Conservation (phyloP, 92 coral and sea anemone genomes). For the Pocillopora grandis region DNA sequence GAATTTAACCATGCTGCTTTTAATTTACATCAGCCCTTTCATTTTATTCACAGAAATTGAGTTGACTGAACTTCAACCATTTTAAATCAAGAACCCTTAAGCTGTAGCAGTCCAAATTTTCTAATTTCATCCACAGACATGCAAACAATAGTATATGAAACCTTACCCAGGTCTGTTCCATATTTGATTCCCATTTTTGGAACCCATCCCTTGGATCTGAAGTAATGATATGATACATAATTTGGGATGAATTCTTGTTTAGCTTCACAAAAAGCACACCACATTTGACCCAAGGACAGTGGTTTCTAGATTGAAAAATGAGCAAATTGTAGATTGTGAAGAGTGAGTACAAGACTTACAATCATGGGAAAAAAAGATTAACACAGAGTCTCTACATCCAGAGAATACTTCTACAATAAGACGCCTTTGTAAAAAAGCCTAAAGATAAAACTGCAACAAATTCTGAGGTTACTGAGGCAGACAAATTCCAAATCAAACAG, state of each 20-base stretch:
- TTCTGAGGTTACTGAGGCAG: too few relatives aligned
- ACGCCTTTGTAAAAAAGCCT: too few relatives aligned
- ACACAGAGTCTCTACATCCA: too few relatives aligned
- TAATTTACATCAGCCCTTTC: too few relatives aligned
- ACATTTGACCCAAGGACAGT: slow-evolving; percentile 72
- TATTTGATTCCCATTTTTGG: slow-evolving; percentile 94
- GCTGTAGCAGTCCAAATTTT: not conserved
- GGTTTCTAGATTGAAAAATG: slow-evolving; percentile 54
- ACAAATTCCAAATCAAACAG: too few relatives aligned
- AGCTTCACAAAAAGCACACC: slow-evolving; percentile 76
- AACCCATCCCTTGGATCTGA: slow-evolving; percentile 96
- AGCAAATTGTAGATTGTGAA: not conserved
- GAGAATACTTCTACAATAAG: too few relatives aligned
- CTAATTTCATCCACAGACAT: not conserved
- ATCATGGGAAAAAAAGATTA: too few relatives aligned
- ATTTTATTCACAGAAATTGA: not conserved
- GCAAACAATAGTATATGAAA: not conserved
- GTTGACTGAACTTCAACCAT: not conserved
- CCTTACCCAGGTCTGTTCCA: slow-evolving; percentile 94
- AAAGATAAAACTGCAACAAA: too few relatives aligned
- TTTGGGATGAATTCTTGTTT: slow-evolving; percentile 74
- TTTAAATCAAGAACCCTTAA: not conserved
- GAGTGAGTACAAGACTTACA: too few relatives aligned
- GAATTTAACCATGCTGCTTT: too few relatives aligned
- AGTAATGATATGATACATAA: slow-evolving; percentile 90